Percentiles rank a stretch among this genome's conserved stretches.
Conservation (phyloP, 1,140 invertebrate genomes). For the Drosophila busckii region DNA sequence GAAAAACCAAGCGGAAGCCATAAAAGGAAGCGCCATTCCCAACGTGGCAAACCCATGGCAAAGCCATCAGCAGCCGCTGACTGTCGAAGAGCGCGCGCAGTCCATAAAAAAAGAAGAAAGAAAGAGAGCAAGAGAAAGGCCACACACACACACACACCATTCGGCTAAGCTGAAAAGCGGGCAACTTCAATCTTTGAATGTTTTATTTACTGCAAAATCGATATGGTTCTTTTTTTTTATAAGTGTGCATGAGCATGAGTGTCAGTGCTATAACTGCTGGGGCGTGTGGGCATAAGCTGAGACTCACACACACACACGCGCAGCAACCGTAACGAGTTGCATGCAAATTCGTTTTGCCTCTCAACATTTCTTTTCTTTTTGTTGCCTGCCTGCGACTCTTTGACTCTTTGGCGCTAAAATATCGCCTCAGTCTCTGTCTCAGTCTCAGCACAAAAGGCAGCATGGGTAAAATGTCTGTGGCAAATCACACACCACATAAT, state of each 20-base stretch:
- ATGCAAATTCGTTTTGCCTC: constrained; percentile 53
- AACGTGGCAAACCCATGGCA: constrained; percentile 24
- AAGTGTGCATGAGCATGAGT: constrained; percentile 27
- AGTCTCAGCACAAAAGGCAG: constrained; percentile 10
- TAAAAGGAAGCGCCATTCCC: constrained; percentile 67
- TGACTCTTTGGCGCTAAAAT: constrained; percentile 48
- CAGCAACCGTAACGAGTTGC: constrained; percentile 72
- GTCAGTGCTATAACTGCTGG: constrained; percentile 18
- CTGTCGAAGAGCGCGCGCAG: constrained; percentile 45
- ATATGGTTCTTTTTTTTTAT: constrained; percentile 70
- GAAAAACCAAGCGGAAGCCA: constrained; percentile 51
- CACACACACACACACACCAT: constrained; percentile 74
- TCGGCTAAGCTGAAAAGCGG: constrained; percentile 74
- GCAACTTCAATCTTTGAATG: constrained; percentile 75
- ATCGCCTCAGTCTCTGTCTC: constrained; percentile 37
- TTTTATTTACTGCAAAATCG: constrained; percentile 76
- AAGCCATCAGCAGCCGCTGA: constrained; percentile 14
- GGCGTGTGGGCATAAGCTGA: constrained; percentile 13
- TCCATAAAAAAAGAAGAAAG: constrained; percentile 71
- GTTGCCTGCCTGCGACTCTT: constrained; percentile 10
- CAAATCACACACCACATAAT: constrained; percentile 75
- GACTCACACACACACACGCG: constrained; percentile 64
- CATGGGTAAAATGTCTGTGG: constrained; percentile 42
- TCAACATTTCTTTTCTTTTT: constrained; percentile 18
- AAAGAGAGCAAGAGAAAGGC: too few species aligned